A percentile compares a stretch with the other conserved stretches of the same genome.
Evolutionary conservation across 2,797 vertebrate genomes (phyloP).

Genomic region (Pseudochirops cupreus): DNA sequence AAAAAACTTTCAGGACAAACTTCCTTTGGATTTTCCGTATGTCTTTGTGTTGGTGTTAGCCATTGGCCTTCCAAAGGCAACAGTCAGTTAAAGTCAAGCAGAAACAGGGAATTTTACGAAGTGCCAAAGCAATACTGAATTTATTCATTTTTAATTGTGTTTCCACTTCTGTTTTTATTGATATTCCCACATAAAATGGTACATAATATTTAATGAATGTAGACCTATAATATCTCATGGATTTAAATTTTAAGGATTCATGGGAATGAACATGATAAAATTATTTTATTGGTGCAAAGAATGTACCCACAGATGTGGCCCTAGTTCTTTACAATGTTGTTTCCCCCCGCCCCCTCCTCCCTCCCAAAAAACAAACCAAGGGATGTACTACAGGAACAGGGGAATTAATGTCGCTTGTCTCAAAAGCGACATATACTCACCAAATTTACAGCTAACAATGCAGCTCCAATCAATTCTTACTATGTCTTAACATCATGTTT

Average conservation of each 20-base stretch:
- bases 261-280: slow-evolving; percentile 80
- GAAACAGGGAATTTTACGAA: slow-evolving; percentile 56
- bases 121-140: slow-evolving; percentile 68
- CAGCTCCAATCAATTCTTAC: slow-evolving; percentile 74
- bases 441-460: slow-evolving; percentile 76
- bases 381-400: slow-evolving; percentile 67
- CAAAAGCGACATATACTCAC: slow-evolving; percentile 59
- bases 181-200: slow-evolving; percentile 77
- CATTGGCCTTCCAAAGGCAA: background rate
- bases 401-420: slow-evolving; percentile 79
- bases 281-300: slow-evolving; percentile 81
- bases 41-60: background rate
- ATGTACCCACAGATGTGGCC: slow-evolving; percentile 72
- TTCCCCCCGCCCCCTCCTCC: slow-evolving; percentile 64
- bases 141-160: slow-evolving; percentile 77
- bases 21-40: slow-evolving; percentile 23
- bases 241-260: slow-evolving; percentile 81
- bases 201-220: slow-evolving; percentile 82
- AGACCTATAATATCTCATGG: slow-evolving; percentile 70
- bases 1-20: background rate
- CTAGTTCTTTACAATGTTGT: slow-evolving; percentile 64
- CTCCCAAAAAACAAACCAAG: background rate
- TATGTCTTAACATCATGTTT: slow-evolving; percentile 71
- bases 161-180: slow-evolving; percentile 76
- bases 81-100: slow-evolving; percentile 48